Evolutionary conservation across 2,888 invertebrate genomes (phyloP).

Genomic region (Tetragonula carbonaria): DNA sequence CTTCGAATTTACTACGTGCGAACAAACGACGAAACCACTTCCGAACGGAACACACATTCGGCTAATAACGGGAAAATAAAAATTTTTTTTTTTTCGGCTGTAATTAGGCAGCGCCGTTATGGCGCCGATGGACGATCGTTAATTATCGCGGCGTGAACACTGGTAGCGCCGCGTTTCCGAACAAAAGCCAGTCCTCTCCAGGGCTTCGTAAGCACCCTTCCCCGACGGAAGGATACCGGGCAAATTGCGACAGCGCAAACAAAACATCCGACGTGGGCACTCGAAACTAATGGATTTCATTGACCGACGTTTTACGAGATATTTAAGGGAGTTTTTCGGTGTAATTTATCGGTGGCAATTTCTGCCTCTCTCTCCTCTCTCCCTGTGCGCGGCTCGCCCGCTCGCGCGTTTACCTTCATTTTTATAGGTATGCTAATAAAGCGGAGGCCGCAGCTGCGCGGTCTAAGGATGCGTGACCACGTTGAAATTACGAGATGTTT

Average conservation of each 20-base stretch:
- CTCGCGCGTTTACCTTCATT: conserved; percentile 68
- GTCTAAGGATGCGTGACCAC: conserved; percentile 80
- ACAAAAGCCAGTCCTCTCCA: background rate
- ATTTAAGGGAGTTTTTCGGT: conserved; percentile 78
- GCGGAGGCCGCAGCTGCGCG: conserved; percentile 78
- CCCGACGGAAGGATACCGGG: conserved; percentile 16
- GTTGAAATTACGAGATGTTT: conserved; percentile 81
- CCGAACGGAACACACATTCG: conserved; percentile 11
- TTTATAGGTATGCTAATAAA: conserved; percentile 83
- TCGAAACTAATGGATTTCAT: conserved; percentile 71
- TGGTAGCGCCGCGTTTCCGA: conserved; percentile 9
- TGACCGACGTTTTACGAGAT: conserved; percentile 78
- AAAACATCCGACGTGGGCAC: conserved; percentile 26
- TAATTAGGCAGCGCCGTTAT: conserved; percentile 35
- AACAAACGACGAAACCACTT: conserved; percentile 16
- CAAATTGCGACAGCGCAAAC: conserved; percentile 39
- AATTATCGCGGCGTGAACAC: conserved; percentile 32
- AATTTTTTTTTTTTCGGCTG: conserved; percentile 14
- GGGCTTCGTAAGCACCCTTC: background rate
- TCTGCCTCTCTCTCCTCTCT: conserved; percentile 66
- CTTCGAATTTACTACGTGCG: conserved; percentile 40
- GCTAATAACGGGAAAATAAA: conserved; percentile 29
- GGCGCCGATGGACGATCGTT: conserved; percentile 32
- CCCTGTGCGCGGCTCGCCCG: background rate
- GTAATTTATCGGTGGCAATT: conserved; percentile 80